phyloP scores from a whole-genome alignment of 2,113 vertebrate species.

The Chiloscyllium plagiosum region DNA sequence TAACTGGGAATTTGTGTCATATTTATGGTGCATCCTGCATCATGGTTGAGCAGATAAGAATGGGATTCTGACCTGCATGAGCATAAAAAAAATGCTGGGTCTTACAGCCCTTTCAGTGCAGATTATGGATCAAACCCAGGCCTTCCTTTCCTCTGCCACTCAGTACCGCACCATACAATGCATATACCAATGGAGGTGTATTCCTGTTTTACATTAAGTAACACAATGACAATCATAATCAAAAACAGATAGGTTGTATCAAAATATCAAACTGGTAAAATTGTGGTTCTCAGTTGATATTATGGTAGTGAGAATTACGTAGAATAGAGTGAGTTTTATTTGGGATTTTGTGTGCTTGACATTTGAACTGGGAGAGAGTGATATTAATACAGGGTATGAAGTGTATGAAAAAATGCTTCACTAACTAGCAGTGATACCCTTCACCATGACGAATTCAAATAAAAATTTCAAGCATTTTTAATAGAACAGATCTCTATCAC shows the following conservation, averaged over 20 bases:
- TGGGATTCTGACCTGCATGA: background rate
- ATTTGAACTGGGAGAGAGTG: background rate
- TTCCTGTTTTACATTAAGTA: background rate
- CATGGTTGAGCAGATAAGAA: background rate
- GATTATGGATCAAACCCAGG: background rate
- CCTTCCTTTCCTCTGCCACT: background rate
- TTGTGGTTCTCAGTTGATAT: background rate
- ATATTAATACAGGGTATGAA: background rate
- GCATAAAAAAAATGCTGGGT: background rate
- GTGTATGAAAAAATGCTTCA: background rate
- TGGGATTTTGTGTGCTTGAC: background rate
- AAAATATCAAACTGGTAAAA: background rate
- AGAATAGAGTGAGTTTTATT: background rate
- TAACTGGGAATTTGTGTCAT: background rate
- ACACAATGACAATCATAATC: background rate
- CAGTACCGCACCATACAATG: background rate
- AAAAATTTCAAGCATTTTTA: background rate
- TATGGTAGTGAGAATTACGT: background rate
- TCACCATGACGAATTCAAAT: background rate
- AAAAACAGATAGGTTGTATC: background rate
- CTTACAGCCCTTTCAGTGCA: background rate
- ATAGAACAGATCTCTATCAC: background rate
- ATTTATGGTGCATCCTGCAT: background rate
- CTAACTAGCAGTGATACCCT: background rate
- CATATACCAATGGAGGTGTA: background rate